A percentile compares a stretch with the other conserved stretches of the same genome.
Conservation (phyloP, 2,113 vertebrate species). For the Xyliphius kryptos region DNA sequence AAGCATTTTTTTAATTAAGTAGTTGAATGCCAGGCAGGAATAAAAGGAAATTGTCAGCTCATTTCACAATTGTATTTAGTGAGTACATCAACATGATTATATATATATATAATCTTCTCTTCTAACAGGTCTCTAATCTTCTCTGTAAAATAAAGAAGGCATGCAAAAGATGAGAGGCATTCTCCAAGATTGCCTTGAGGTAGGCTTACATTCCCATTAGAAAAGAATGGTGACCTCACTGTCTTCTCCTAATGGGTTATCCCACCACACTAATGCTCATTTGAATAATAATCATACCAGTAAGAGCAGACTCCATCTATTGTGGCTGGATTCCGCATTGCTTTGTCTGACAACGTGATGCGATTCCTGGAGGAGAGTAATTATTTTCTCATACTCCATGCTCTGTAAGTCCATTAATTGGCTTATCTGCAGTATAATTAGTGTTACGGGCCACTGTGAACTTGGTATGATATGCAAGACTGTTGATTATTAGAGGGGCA, state of each 20-base stretch:
- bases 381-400: conserved; percentile 58
- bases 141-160: conserved; percentile 7
- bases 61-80: too few relatives aligned
- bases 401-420: conserved; percentile 66
- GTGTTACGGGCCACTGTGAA: conserved; percentile 55
- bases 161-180: conserved; percentile 23
- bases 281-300: conserved; percentile 57
- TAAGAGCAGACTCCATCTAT: conserved; percentile 57
- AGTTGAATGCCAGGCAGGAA: too few relatives aligned
- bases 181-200: background rate
- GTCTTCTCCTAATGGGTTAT: conserved; percentile 40
- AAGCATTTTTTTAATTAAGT: too few relatives aligned
- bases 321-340: conserved; percentile 58
- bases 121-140: background rate
- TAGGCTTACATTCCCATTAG: conserved; percentile 25
- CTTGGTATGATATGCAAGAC: conserved; percentile 52
- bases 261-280: conserved; percentile 44
- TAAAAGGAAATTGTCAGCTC: too few relatives aligned
- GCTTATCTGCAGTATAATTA: conserved; percentile 67
- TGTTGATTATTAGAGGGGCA: conserved; percentile 54
- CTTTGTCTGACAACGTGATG: conserved; percentile 57
- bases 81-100: too few relatives aligned
- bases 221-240: conserved; percentile 30
- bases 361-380: conserved; percentile 64
- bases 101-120: background rate